Evolutionary conservation across 1,140 invertebrate genomes (phyloP).

Genomic region (Trigoniulus corallinus): DNA sequence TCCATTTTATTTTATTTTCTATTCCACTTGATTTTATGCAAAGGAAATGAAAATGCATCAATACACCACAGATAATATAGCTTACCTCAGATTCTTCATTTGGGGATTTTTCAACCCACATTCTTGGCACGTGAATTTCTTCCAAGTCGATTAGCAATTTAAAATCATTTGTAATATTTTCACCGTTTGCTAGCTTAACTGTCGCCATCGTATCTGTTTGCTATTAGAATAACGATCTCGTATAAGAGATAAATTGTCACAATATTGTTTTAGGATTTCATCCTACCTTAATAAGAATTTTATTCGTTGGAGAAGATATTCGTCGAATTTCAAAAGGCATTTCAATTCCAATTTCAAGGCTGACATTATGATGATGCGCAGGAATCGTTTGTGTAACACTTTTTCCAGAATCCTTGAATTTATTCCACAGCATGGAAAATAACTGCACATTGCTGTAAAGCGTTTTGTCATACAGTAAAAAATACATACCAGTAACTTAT

Average conservation of each 20-base stretch:
- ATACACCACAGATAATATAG: neutral
- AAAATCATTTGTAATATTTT: neutral
- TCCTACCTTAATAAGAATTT: neutral
- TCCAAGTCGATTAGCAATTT: constrained; percentile 1
- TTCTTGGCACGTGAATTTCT: constrained; percentile 5
- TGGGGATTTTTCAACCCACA: constrained; percentile 3
- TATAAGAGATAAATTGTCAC: neutral
- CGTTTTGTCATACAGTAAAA: neutral
- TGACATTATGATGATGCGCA: neutral
- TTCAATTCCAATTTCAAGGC: neutral
- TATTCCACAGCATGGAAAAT: neutral
- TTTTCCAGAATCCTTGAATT: neutral
- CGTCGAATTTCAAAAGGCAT: constrained; percentile 2
- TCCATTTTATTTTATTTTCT: too few species aligned
- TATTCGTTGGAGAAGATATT: constrained; percentile 1
- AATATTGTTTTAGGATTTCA: neutral
- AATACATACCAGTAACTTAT: neutral
- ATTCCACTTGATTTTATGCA: too few species aligned
- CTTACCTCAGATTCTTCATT: neutral
- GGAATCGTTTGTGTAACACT: neutral
- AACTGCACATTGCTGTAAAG: neutral
- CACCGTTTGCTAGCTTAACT: neutral
- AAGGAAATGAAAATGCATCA: too few species aligned
- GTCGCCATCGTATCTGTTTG: constrained; percentile 1
- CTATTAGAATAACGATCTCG: neutral